A percentile compares a stretch with the other conserved stretches of the same genome.
Conservation (phyloP, 2,888 invertebrate species). For the Eupithecia insigniata region DNA sequence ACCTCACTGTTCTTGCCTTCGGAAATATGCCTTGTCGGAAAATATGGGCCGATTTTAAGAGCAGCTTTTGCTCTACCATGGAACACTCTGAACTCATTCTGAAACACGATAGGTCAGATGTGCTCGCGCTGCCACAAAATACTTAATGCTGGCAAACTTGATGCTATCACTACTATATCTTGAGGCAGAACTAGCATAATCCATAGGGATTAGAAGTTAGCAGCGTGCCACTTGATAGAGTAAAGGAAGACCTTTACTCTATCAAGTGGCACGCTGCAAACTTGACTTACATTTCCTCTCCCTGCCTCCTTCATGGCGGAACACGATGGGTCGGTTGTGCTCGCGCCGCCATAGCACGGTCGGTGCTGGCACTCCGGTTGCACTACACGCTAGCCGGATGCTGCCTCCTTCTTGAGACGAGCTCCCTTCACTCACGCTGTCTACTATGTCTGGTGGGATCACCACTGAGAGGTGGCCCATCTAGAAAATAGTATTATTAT, state of each 20-base stretch:
- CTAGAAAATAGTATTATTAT: slow-evolving; percentile 77
- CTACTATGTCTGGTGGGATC: slow-evolving; percentile 93
- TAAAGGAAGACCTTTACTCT: not conserved
- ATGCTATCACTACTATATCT: not conserved
- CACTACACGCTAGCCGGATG: slow-evolving; percentile 89
- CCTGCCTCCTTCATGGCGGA: slow-evolving; percentile 88
- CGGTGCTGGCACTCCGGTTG: slow-evolving; percentile 92
- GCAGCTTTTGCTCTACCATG: not conserved
- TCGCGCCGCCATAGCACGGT: slow-evolving; percentile 92
- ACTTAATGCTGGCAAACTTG: not conserved
- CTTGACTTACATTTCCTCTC: slow-evolving; percentile 88
- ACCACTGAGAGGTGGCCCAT: slow-evolving; percentile 94
- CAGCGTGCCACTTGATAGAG: too few species aligned
- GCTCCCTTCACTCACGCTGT: slow-evolving; percentile 89
- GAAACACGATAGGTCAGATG: not conserved
- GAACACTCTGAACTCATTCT: not conserved
- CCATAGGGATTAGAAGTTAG: too few species aligned
- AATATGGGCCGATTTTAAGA: not conserved
- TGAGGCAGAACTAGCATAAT: not conserved
- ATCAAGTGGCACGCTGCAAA: not conserved
- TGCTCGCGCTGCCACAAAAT: not conserved
- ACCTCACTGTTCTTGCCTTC: too few species aligned
- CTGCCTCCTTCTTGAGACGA: slow-evolving; percentile 92
- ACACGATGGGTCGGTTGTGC: slow-evolving; percentile 89
- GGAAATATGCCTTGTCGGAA: not conserved